A percentile compares a stretch with the other conserved stretches of the same genome.
phyloP scores from a whole-genome alignment of 1,140 invertebrate genomes.

The Drosophila serrata region DNA sequence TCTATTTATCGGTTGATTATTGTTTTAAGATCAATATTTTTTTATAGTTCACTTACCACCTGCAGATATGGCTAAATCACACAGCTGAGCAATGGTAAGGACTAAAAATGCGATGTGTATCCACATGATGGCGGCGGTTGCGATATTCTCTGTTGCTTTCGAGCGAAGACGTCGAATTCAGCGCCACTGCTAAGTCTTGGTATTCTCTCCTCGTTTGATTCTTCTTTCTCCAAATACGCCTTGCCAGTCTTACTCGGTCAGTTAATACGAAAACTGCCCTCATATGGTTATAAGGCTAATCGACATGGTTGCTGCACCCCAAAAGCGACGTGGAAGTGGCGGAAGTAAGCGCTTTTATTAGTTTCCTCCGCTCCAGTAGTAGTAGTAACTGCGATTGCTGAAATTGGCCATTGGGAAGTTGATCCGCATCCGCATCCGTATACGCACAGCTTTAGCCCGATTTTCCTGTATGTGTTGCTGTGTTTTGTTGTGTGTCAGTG shows the following conservation, averaged over 20 bases:
- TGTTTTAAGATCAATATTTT: background rate
- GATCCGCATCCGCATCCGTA: background rate
- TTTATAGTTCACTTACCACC: constrained; percentile 55
- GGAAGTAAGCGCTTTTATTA: constrained; percentile 10
- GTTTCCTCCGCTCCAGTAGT: constrained; percentile 23
- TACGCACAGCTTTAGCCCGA: constrained; percentile 5
- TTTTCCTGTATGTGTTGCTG: background rate
- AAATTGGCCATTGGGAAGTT: constrained; percentile 11
- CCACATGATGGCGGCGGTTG: constrained; percentile 71
- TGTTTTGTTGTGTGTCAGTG: constrained; percentile 3
- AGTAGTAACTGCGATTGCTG: constrained; percentile 19
- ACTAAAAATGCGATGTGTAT: constrained; percentile 49
- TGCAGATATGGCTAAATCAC: constrained; percentile 58
- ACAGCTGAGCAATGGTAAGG: constrained; percentile 65
- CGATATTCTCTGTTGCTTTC: constrained; percentile 27
- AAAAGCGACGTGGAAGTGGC: constrained; percentile 10
- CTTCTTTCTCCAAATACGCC: constrained; percentile 16
- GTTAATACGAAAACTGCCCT: constrained; percentile 26
- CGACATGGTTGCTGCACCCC: constrained; percentile 17
- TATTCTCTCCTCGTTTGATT: constrained; percentile 43
- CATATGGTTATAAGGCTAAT: constrained; percentile 32
- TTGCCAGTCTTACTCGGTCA: constrained; percentile 25
- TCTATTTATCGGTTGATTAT: background rate
- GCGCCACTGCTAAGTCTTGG: constrained; percentile 43
- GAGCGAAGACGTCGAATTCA: constrained; percentile 32